Evolutionary conservation across 2,888 invertebrate genomes (phyloP), one percentile per base, ranked within the genome.

Genomic region (Corythucha ciliata): DNA sequence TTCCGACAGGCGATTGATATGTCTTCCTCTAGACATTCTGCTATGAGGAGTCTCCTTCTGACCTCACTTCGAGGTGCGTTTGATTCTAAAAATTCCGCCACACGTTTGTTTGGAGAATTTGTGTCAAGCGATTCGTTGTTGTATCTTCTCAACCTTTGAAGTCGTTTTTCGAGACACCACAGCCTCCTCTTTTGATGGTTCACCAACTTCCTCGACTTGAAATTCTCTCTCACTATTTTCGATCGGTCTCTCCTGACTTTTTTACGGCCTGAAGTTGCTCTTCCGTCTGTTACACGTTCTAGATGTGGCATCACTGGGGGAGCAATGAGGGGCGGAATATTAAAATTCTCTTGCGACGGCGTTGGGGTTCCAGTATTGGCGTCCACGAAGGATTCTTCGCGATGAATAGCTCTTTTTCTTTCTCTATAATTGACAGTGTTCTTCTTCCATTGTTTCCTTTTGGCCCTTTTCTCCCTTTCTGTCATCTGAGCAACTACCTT

Each of bases 81-180:
- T 4, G 40, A 40, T 40, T 40, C 7, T 25, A 40, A 40, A 14
- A 22, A 40, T 20, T 40, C 40, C 40, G 4, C n/a, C 40, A 40
- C 40, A 3, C 14, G 40, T 21, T 21, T 40, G 40, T 12, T 22
- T 21, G 40, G 40, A 3, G 40, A 22, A 10, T 36, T 34, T 36
- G 36, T 36, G 14, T n/a, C 10, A 4, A 10, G 16, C 36, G 36
- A 36, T 2, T 36, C 21, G 36, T 36, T 36, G 2, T 7, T 36
- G 22, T 40, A 7, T 14, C 22, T 40, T 25, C n/a, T 40, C 40
- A 40, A n/a, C 25, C 40, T 40, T 40, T 40, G 40, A 40, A 40
- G 40, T 40, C 22, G 40, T 25, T 40, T 40, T 40, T 40, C 40
- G 24, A 40, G n/a, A 40, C 40, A n/a, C 40, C 40, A 40, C 12